Conservation (phyloP, 2,113 vertebrate genomes). For the Microtus montanus region DNA sequence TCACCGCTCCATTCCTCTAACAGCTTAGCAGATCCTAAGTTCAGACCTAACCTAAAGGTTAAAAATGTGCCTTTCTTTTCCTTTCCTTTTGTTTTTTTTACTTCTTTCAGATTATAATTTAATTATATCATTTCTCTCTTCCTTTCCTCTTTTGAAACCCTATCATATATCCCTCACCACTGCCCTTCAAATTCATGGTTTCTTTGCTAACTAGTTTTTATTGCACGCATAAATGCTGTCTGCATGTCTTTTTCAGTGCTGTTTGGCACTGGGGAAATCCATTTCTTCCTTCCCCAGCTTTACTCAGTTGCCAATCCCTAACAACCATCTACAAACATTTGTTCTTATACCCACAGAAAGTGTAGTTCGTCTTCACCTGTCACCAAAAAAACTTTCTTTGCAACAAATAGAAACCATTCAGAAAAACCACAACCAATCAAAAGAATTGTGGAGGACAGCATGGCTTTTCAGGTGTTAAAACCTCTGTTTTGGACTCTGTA, state of each 20-base stretch:
- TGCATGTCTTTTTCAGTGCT: too few species aligned
- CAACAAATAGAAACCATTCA: background rate
- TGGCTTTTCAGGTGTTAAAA: conserved; percentile 55
- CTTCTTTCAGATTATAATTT: background rate
- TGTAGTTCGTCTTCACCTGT: too few species aligned
- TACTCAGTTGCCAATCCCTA: background rate
- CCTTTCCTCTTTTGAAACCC: background rate
- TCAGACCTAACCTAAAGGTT: background rate
- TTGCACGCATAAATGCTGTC: too few species aligned
- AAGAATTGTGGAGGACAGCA: background rate
- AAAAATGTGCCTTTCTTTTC: background rate
- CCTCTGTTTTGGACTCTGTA: conserved; percentile 13
- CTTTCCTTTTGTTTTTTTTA: background rate
- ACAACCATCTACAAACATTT: background rate
- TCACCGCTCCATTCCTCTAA: background rate
- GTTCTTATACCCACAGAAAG: background rate
- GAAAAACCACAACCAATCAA: background rate
- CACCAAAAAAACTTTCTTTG: background rate
- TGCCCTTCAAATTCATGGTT: too few species aligned
- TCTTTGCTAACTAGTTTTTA: background rate
- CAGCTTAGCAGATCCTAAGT: background rate
- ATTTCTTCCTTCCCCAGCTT: background rate
- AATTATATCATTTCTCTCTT: background rate
- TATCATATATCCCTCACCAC: background rate
- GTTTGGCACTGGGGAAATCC: background rate